Conservation (phyloP, 2,113 vertebrate species). For the Cynoglossus semilaevis region DNA sequence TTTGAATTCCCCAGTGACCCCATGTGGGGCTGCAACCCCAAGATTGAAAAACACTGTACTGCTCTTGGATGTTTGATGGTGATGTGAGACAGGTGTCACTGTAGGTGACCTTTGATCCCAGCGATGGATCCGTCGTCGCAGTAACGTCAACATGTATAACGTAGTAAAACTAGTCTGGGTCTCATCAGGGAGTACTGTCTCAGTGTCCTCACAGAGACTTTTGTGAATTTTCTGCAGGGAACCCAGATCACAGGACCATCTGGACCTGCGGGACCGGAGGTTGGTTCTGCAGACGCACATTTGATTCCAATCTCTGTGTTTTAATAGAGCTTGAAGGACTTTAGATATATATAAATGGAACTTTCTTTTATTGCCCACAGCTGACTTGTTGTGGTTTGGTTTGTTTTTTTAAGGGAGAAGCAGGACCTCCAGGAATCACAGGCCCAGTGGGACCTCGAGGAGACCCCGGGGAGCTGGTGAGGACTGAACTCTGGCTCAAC, state of each 20-base stretch:
- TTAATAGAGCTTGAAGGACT: background rate
- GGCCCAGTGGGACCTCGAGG: constrained; percentile 87
- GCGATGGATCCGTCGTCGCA: too few relatives aligned
- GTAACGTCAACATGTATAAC: too few relatives aligned
- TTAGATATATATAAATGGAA: background rate
- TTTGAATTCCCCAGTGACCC: too few relatives aligned
- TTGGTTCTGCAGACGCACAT: constrained; percentile 64
- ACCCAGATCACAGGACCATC: constrained; percentile 86
- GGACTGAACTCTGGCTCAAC: constrained; percentile 26
- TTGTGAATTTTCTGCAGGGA: constrained; percentile 72
- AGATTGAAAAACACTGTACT: too few relatives aligned
- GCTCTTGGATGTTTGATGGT: too few relatives aligned
- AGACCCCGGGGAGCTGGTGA: constrained; percentile 91
- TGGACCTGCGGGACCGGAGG: constrained; percentile 85
- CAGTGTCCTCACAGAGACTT: background rate
- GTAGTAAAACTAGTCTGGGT: too few relatives aligned
- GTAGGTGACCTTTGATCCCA: too few relatives aligned
- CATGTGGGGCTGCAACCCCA: too few relatives aligned
- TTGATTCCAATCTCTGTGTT: background rate
- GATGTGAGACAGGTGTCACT: too few relatives aligned
- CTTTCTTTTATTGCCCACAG: background rate
- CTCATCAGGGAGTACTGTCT: background rate
- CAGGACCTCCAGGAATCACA: constrained; percentile 83
- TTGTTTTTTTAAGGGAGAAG: constrained; percentile 50
- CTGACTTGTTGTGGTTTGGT: background rate